Base-by-base conservation (phyloP, 2,797 vertebrate species). In the Psittacula derbiana region DNA sequence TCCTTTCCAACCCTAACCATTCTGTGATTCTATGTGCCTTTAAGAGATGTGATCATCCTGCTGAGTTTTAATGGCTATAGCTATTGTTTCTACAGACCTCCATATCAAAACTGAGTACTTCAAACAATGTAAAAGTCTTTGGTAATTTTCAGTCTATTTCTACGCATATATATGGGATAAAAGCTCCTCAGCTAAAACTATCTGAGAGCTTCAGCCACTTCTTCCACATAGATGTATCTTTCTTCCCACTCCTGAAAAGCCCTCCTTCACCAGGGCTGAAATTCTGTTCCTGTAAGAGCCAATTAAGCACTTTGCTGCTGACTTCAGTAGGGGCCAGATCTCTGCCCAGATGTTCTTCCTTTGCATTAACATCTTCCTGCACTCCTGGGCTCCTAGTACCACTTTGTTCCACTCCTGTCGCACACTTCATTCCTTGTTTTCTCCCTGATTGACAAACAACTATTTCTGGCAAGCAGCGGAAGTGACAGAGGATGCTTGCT, bases 401-500 rank as follows among this genome's bases (percentile, higher is more conserved):
- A 58, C 83, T 93, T 93, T 88, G 61, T 87, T 92, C 78, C 13
- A 9, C 47, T 84, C 73, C 60, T 0, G 3, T 78, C 52, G 12
- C 60, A 80, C 49, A 27, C 23, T 92, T 88, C 21, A 91, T 86
- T 81, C 65, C 84, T 43, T 84, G 88, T 93, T 84, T 83, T 31
- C 58, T 81, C 46, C 40, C 16, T 1, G 0, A 25, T 4, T 87
- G 88, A 95, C 88, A 95, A 94, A 88, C 73, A 91, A 33, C 70
- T 80, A 71, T 90, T 94, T 92, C 90, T 95, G 90, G 86, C 94
- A 92, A 74, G 79, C 73, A 65, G 65, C 4, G 23, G 91, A 94
- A 94, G 90, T 36, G 43, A 75, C 90, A 92, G 49, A 91, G 80
- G 81, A 74, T 88, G 89, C 83, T 91, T 23, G 5, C 60, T 62